Conservation (phyloP, 2,888 invertebrate genomes). For the Pandemis heparana region DNA sequence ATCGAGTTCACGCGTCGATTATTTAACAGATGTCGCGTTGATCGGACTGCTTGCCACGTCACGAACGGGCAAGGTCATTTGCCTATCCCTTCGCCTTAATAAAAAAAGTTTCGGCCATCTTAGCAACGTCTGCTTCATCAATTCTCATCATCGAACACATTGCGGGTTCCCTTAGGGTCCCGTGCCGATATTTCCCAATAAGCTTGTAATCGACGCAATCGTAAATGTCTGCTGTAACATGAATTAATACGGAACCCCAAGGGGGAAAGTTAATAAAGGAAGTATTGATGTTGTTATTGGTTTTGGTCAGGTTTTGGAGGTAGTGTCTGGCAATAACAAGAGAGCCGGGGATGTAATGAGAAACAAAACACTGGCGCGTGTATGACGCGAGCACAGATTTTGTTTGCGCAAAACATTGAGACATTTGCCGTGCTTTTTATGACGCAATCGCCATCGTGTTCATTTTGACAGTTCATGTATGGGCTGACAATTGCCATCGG, state of each 20-base stretch:
- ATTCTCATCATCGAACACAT: slow-evolving; percentile 29
- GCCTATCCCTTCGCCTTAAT: neutral
- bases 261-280: slow-evolving; percentile 50
- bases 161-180: slow-evolving; percentile 52
- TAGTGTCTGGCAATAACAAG: neutral
- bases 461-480: too few species aligned
- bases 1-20: too few species aligned
- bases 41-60: too few species aligned
- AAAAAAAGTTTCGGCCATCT: slow-evolving; percentile 3
- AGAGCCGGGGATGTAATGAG: neutral
- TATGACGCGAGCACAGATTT: too few species aligned
- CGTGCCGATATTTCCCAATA: slow-evolving; percentile 80
- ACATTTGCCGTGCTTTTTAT: too few species aligned
- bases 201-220: slow-evolving; percentile 75
- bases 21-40: too few species aligned
- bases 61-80: too few species aligned
- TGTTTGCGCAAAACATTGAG: too few species aligned
- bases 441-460: too few species aligned
- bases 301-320: slow-evolving; percentile 36
- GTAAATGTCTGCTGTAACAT: slow-evolving; percentile 81
- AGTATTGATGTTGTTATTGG: slow-evolving; percentile 43
- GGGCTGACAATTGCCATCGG: too few species aligned
- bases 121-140: slow-evolving; percentile 12
- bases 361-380: too few species aligned
- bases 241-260: slow-evolving; percentile 75